Base-by-base conservation (phyloP, 1,140 invertebrate species). In the Dufourea novaeangliae region DNA sequence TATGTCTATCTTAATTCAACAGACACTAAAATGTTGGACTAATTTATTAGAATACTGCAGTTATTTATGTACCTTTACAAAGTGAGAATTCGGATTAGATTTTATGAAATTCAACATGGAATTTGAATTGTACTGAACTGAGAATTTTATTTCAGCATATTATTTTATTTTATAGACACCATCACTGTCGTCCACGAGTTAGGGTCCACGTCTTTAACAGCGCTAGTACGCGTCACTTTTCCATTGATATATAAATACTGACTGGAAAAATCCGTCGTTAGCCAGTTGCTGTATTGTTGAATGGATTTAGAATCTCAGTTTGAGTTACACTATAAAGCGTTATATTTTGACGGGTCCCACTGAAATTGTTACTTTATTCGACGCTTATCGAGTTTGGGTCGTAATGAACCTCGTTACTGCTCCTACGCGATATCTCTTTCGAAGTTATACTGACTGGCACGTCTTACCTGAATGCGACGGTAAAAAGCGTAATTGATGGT, bases 301-400 rank as follows among this genome's bases (percentile, higher is more conserved):
- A 52, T 2, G 20, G n/a, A n/a, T 39, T n/a, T n/a, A n/a, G n/a
- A n/a, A n/a, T n/a, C n/a, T n/a, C n/a, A n/a, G n/a, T n/a, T n/a
- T 14, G 70, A 52, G 57, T 37, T 37, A 68, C 41, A 17, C 27
- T 46, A 14, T 54, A 52, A 72, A 63, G 25, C 22, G 44, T 44
- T n/a, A 25, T 14, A 11, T 20, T 10, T 37, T 1, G 34, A 50
- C 25, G 29, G 17, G 12, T 8, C 1, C 17, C 46, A 52, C 6
- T 64, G 61, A 64, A 54, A 64, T 25, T n/a, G 61, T 54, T n/a
- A 64, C 34, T 64, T 73, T 54, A 54, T 22, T 22, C 34, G 34
- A 50, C 8, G 29, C 14, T 62, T 50, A 20, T 27, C 27, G 39
- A 20, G 1, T 11, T 5, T 11, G 34, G 11, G 2, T 39, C 25